Evolutionary conservation across 2,797 vertebrate genomes (phyloP), one percentile per base, ranked within the genome.

Genomic region (Graptemys geographica): DNA sequence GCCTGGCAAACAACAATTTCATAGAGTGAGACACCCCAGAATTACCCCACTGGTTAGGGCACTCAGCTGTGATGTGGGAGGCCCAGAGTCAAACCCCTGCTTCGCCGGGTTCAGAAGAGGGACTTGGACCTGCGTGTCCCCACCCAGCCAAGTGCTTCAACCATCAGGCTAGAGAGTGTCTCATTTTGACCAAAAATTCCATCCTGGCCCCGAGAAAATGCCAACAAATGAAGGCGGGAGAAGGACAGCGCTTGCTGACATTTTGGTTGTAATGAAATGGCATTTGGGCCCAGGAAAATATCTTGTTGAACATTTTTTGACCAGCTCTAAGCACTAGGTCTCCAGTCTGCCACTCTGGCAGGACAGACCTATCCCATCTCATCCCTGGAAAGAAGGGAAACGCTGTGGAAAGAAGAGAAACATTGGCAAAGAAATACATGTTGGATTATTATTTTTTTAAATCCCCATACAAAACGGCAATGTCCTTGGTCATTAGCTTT

Each of bases 401-500:
- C n/a, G 3, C 2, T 81, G 33, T 92, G 94, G 89, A 80, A 93
- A 74, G 90, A 94, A 81, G 87, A 94, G 96, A 96, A 83, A 90
- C 94, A 97, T 95, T 93, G 92, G 28, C 59, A 79, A 87, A 79
- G 78, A 90, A 56, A 81, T 21, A 41, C 82, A 87, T 47, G 55
- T 84, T 92, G 81, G 72, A 80, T 80, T 95, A 44, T 47, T 47
- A 47, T 95, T 31, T 51, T 51, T 28, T 33, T 9, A 80, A 95
- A 93, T 96, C 93, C 55, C 65, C 87, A 88, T 90, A 62, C 84
- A 97, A 95, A 96, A 96, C 95, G 91, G 90, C 96, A 97, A 78
- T 92, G 92, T 96, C 96, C 86, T 91, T 65, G 94, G 86, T 88
- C 94, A 93, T 96, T 96, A 97, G 95, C 90, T 97, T 96, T 95